Evolutionary conservation across 2,797 vertebrate species (phyloP), one percentile per base, ranked within the genome.

Genomic region (Bryconaethiops microstoma): DNA sequence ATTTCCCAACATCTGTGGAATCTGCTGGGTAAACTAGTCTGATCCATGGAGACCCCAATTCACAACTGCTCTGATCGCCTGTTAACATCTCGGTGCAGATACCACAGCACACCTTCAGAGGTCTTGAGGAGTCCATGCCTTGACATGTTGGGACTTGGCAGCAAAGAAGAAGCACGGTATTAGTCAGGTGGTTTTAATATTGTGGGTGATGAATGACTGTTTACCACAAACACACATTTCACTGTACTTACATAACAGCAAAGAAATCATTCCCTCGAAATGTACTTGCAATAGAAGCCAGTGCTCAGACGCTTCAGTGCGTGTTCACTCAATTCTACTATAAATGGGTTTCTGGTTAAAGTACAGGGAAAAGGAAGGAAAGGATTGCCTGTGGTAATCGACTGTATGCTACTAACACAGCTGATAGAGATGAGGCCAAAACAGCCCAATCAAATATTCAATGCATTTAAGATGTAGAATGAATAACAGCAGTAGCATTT

Each of bases 401-500:
- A 19, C 16, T 9, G 17, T 12, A 40, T 7, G 17, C 29, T 16
- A 64, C 29, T 35, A 17, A 9, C 7, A 7, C 63, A 39, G 63
- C 29, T 35, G 13, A 35, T 19, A 29, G 7, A 19, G 35, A 40
- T 40, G 48, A n/a, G 13, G 45, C 25, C 29, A 9, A 70, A 42
- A 65, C 4, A 79, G 13, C 7, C 52, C 50, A 17, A 80, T 68
- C 63, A 50, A 35, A 59, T 1, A 68, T 59, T 75, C 63, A 45
- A 14, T 16, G 63, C 21, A n/a, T 35, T 59, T 74, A 21, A 55
- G 50, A 65, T 29, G 52, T 7, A 68, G 78, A 65, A 42, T 63
- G 45, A 72, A 79, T 54, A 23, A 40, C 17, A 39, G 78, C 29
- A 42, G 60, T 39, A 25, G 62, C 62, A 74, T 80, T 74, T 74